phyloP scores from a whole-genome alignment of 2,113 vertebrate genomes.

The Vireo altiloquus region DNA sequence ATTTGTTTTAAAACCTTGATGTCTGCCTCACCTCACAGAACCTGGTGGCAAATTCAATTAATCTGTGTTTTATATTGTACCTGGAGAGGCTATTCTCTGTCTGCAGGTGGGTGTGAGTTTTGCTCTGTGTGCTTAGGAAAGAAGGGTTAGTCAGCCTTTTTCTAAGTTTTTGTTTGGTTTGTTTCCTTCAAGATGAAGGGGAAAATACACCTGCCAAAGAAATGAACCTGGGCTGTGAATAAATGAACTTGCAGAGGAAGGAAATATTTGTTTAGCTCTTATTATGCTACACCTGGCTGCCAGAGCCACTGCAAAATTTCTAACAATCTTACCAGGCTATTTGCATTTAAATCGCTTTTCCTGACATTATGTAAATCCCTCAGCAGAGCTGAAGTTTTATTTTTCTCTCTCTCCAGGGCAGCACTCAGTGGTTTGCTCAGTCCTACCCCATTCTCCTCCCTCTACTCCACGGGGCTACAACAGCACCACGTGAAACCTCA shows the following conservation, averaged over 20 bases:
- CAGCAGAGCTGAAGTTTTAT: conserved; percentile 54
- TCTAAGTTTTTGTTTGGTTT: background rate
- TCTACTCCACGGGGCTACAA: background rate
- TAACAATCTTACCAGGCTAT: conserved; percentile 50
- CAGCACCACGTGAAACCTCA: background rate
- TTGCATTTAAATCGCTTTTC: conserved; percentile 78
- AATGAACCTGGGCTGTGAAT: conserved; percentile 17
- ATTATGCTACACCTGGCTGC: conserved; percentile 55
- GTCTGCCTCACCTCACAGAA: background rate
- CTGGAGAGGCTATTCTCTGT: background rate
- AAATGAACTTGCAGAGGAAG: conserved; percentile 40
- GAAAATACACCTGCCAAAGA: conserved; percentile 38
- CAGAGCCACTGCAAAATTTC: conserved; percentile 46
- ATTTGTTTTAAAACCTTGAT: background rate
- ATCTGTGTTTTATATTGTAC: background rate
- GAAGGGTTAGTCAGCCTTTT: background rate
- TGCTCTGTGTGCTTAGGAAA: background rate
- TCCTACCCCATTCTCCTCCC: background rate
- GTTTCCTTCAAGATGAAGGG: background rate
- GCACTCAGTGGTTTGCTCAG: background rate
- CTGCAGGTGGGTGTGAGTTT: background rate
- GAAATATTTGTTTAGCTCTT: conserved; percentile 56
- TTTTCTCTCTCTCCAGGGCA: background rate
- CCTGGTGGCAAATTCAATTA: background rate
- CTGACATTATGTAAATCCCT: conserved; percentile 70